phyloP scores from a whole-genome alignment of 2,888 invertebrate genomes.

The Cephalotes varians region DNA sequence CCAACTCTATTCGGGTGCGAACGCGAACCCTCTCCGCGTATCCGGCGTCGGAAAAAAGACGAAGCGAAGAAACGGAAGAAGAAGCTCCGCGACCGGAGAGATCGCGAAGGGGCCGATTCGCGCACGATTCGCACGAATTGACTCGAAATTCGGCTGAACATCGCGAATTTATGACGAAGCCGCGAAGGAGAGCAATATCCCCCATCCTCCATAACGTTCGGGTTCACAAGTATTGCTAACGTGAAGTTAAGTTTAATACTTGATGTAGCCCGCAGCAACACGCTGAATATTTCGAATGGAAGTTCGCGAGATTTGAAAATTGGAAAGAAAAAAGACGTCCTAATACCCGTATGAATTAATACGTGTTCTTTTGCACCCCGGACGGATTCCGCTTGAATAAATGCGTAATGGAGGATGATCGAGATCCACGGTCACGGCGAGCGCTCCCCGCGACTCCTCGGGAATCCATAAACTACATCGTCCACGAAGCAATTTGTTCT shows the following conservation, averaged over 20 bases:
- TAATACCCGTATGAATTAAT: conserved; percentile 6
- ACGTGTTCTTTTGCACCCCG: neutral
- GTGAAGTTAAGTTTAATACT: conserved; percentile 40
- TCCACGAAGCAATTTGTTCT: conserved; percentile 23
- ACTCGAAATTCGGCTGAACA: conserved; percentile 78
- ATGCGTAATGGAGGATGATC: conserved; percentile 20
- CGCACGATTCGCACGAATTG: conserved; percentile 79
- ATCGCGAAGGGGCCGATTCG: conserved; percentile 62
- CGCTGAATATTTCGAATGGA: neutral
- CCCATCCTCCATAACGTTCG: neutral
- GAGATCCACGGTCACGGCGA: neutral
- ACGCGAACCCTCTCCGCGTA: conserved; percentile 67
- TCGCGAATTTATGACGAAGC: conserved; percentile 63
- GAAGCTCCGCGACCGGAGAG: conserved; percentile 56
- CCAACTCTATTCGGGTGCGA: conserved; percentile 82
- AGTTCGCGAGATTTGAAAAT: neutral
- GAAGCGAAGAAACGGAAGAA: conserved; percentile 59
- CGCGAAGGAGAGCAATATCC: conserved; percentile 18
- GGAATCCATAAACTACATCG: conserved; percentile 26
- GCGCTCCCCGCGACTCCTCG: neutral
- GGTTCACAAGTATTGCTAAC: conserved; percentile 36
- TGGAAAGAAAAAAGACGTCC: neutral
- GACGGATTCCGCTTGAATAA: neutral
- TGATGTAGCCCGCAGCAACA: neutral
- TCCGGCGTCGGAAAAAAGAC: conserved; percentile 49